Evolutionary conservation across 2,797 vertebrate species (phyloP), one percentile per base, ranked within the genome.

Genomic region (Brachymystax lenok): DNA sequence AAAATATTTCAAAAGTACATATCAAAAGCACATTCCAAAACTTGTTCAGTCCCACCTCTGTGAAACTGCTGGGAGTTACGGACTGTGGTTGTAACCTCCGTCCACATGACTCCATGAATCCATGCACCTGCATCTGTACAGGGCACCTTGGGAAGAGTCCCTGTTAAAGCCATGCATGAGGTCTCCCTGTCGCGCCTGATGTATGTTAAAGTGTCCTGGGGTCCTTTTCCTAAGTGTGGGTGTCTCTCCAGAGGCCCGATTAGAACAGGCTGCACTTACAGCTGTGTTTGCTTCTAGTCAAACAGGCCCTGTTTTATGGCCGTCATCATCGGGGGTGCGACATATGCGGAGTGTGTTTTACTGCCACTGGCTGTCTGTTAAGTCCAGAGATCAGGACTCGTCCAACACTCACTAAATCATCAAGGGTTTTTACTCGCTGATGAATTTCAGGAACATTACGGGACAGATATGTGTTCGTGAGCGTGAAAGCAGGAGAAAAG

Each of bases 331-430:
- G 50, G 66, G 4, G 81, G 83, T 79, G 86, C 86, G 91, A 91
- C 91, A 94, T 91, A 89, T 90, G 87, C 88, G 80, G 83, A 92
- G 92, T 82, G 88, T 92, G 88, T 94, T 95, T 94, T 94, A 94
- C 94, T 93, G 93, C 93, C 93, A 93, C 93, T 91, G 93, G 91
- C 93, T 91, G 93, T 93, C 93, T 88, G 92, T 90, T 89, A 91
- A 91, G 91, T 85, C 84, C 87, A 89, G 86, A 93, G 94, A 92
- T 93, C 91, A 84, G 27, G 81, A 88, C 86, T 90, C 81, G 82
- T 90, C 87, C 83, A 88, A 90, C 90, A 88, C 85, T 86, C 88
- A 79, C 84, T 93, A 93, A 93, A 94, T 93, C 90, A 92, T 80
- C 68, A 46, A 21, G 73, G 79, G 67, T 82, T 84, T 76, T 74